Conservation (phyloP, 2,888 invertebrate genomes). For the Metallyticus violacea region DNA sequence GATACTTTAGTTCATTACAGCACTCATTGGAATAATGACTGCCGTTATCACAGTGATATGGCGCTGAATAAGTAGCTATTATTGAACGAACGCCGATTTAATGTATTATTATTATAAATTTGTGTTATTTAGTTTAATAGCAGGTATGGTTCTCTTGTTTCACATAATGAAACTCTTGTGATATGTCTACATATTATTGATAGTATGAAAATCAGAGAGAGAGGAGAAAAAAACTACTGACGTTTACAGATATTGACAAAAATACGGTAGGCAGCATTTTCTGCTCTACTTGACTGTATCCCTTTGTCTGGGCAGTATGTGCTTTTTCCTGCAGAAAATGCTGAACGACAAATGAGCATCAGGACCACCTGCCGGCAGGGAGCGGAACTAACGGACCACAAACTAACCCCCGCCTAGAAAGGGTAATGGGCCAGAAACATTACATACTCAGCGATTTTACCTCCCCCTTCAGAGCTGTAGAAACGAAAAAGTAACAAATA, state of each 20-base stretch:
- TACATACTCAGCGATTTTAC: conserved; percentile 23
- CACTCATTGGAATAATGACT: no score
- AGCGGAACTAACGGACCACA: conserved; percentile 26
- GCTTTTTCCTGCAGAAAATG: neutral
- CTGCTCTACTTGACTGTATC: neutral
- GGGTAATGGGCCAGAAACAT: conserved; percentile 28
- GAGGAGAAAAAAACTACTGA: no score
- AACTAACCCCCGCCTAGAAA: conserved; percentile 23
- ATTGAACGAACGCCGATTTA: no score
- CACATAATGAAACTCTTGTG: no score
- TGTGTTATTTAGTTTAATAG: no score
- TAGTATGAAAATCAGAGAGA: no score
- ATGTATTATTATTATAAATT: no score
- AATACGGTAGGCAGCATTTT: neutral
- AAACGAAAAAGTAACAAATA: neutral
- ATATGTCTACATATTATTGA: no score
- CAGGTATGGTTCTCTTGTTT: no score
- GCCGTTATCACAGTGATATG: no score
- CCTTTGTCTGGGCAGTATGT: neutral
- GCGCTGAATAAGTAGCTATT: no score
- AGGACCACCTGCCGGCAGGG: conserved; percentile 26
- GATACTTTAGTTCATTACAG: no score
- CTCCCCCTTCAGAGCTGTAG: neutral
- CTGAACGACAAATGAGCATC: conserved; percentile 21
- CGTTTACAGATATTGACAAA: neutral